Evolutionary conservation across 1,140 invertebrate genomes (phyloP).

Genomic region (Drosophila santomea): DNA sequence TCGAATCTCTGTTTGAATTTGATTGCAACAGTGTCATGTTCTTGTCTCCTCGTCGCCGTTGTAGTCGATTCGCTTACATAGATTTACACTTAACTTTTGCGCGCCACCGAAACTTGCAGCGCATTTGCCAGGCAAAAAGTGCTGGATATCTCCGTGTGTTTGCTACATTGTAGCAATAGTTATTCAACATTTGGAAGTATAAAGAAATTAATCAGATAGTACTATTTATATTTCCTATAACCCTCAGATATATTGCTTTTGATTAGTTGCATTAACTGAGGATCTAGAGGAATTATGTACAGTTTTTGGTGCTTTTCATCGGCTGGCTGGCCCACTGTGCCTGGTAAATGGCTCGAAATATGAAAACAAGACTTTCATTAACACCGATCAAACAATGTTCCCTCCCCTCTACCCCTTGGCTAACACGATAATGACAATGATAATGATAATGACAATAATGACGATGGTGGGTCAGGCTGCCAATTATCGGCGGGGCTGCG

Average conservation of each 20-base stretch:
- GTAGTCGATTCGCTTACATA: conserved; percentile 53
- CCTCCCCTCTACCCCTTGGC: conserved; percentile 6
- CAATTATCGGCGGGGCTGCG: conserved; percentile 65
- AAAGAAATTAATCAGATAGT: too few relatives aligned
- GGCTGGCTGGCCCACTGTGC: neutral
- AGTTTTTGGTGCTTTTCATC: neutral
- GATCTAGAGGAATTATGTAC: too few relatives aligned
- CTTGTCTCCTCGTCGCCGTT: conserved; percentile 7
- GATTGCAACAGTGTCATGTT: conserved; percentile 53
- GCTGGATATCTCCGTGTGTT: neutral
- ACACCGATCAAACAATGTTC: conserved; percentile 46
- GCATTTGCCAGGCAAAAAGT: neutral
- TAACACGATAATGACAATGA: conserved; percentile 42
- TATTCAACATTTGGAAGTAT: too few relatives aligned
- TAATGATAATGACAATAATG: conserved; percentile 25
- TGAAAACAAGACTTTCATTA: conserved; percentile 49
- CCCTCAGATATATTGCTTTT: too few relatives aligned
- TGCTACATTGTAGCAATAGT: neutral
- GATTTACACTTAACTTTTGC: conserved; percentile 62
- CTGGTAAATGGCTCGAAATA: conserved; percentile 18
- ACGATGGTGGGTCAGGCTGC: conserved; percentile 43
- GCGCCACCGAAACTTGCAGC: conserved; percentile 8
- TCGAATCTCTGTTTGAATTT: conserved; percentile 36
- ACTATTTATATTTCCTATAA: too few relatives aligned
- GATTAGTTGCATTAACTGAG: too few relatives aligned